Base-by-base conservation (phyloP, 2,113 vertebrate species). In the Protobothrops flavoviridis region DNA sequence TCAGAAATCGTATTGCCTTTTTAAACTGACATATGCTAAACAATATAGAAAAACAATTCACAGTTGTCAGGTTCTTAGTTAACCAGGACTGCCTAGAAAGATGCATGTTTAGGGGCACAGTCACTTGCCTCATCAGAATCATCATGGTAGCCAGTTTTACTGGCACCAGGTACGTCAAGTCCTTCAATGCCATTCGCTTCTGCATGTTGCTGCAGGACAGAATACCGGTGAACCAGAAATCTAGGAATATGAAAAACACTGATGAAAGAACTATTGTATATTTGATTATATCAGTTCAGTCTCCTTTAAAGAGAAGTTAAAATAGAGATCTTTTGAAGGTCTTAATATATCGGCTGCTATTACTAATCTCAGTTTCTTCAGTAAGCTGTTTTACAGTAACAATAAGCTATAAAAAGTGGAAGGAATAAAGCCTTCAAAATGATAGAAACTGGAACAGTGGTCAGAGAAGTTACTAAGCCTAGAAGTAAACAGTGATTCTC, bases 191-290 rank as follows among this genome's bases (percentile, higher is more conserved):
- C 98, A 0, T 98, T 98, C 5, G 98, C 98, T 94, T 99, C 99
- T 0, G 97, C 98, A 0, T 99, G 98, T 93, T 99, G 98, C 92
- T 97, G 98, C 43, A 99, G 98, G 2, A 99, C 98, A 0, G 99
- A 99, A 94, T 99, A 99, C 1, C 99, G 97, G 91, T 99, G 99
- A 81, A 99, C 99, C 23, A 99, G 97, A 96, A 99, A 99, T 97
- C 99, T 99, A 97, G 0, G 1, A 5, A 85, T 4, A 20, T 29
- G 20, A 56, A 33, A 45, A 81, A 86, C 29, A 26, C 15, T 26
- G 8, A 86, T 89, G 24, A 89, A 88, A 86, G 2, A 10, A 2
- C 10, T 0, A 8, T 52, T 43, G 11, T 8, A 15, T 0, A 0
- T 24, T 29, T 33, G 12, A 61, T 20, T 1, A 52, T 0, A 89